A percentile compares a stretch with the other conserved stretches of the same genome.
These are phyloP conservation scores for Fragariocoptes setiger DNA, from an alignment of 1,140 invertebrate genomes.

Conservation along the genomic window DNA sequence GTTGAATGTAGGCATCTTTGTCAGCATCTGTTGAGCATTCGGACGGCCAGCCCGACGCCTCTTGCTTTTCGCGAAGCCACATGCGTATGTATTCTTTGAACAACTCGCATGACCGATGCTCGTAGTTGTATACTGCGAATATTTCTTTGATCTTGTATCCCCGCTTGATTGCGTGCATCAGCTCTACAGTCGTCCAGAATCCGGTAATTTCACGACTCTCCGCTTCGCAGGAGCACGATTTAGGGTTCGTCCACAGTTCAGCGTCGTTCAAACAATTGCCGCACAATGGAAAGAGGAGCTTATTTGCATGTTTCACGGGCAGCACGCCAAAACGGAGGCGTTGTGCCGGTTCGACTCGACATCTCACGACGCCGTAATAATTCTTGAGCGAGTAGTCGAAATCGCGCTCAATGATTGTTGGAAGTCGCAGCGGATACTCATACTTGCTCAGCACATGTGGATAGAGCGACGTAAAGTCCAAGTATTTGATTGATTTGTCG, in stretches of 20 bases:
- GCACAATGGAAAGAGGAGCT: slow-evolving; percentile 6
- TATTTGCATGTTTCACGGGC: slow-evolving; percentile 1
- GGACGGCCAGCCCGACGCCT: slow-evolving; percentile 10
- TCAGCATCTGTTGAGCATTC: slow-evolving; percentile 12
- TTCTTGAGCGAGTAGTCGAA: slow-evolving; percentile 1
- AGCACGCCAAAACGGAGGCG: neutral
- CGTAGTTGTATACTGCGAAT: slow-evolving; percentile 12
- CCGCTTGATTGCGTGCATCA: slow-evolving; percentile 1
- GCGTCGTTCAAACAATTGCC: neutral
- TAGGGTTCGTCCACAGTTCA: no score
- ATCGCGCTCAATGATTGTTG: neutral
- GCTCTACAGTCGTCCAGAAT: slow-evolving; percentile 1
- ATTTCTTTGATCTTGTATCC: slow-evolving; percentile 7
- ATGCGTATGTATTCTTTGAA: slow-evolving; percentile 11
- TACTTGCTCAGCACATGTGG: slow-evolving; percentile 1
- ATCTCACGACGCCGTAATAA: slow-evolving; percentile 7
- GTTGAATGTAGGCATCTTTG: slow-evolving; percentile 14
- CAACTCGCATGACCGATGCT: slow-evolving; percentile 2
- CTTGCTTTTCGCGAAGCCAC: slow-evolving; percentile 12
- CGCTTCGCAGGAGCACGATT: slow-evolving; percentile 1
- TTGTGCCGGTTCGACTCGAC: slow-evolving; percentile 1
- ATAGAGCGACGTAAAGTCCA: slow-evolving; percentile 6
- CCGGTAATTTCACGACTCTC: neutral
- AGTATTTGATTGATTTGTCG: slow-evolving; percentile 2
- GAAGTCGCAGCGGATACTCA: slow-evolving; percentile 5